Percentiles rank a stretch among this genome's conserved stretches.
These are phyloP conservation scores for Calephelis virginiensis DNA, from an alignment of 1,140 invertebrate species.

Conservation along the genomic window DNA sequence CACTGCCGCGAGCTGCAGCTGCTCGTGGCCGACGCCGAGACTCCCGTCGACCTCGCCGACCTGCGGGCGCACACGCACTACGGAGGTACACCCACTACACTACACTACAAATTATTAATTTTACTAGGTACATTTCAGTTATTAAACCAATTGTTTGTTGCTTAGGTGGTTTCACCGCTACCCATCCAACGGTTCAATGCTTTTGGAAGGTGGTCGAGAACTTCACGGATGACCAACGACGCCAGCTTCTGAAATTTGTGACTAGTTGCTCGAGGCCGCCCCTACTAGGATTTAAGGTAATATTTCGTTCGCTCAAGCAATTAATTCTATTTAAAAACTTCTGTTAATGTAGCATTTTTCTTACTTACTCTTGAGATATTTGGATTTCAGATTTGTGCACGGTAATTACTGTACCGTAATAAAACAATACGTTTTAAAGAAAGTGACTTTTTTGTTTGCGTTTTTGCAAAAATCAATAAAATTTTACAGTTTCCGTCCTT, in stretches of 20 bases:
- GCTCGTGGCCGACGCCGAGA: constrained; percentile 94
- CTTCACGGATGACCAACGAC: constrained; percentile 91
- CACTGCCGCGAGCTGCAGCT: constrained; percentile 96
- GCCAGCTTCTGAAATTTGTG: constrained; percentile 96
- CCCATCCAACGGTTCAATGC: constrained; percentile 87
- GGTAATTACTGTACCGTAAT: no score
- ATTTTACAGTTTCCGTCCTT: no score
- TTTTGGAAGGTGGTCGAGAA: constrained; percentile 93
- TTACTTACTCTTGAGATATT: no score
- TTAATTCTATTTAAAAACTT: no score
- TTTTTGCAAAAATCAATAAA: no score
- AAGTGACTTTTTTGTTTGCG: no score
- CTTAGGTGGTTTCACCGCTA: constrained; percentile 88
- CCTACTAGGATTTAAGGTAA: constrained; percentile 96
- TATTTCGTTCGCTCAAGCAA: no score
- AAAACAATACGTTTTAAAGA: no score
- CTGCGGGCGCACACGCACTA: constrained; percentile 92
- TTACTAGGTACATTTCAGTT: no score
- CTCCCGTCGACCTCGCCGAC: constrained; percentile 94
- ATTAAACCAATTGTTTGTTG: neutral
- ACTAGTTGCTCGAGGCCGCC: constrained; percentile 98
- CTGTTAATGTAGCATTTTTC: no score
- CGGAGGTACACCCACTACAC: constrained; percentile 72
- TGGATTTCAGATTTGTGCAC: no score
- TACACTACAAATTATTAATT: constrained; percentile 51